phyloP scores from a whole-genome alignment of 2,113 vertebrate species.

The Ailuropoda melanoleuca region DNA sequence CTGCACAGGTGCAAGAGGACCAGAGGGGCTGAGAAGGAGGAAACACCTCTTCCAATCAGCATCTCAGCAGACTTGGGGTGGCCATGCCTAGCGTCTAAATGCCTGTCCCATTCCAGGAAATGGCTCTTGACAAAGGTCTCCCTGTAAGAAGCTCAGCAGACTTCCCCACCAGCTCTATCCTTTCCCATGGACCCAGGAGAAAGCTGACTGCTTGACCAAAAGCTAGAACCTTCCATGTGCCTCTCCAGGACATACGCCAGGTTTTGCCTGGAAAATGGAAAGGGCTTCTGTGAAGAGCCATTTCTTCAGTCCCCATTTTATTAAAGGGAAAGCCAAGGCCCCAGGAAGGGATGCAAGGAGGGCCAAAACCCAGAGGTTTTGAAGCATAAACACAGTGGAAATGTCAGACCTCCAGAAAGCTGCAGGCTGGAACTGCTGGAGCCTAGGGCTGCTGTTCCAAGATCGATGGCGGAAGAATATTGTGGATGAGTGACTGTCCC shows the following conservation, averaged over 20 bases:
- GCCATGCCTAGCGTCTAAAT: not conserved
- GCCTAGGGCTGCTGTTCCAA: not conserved
- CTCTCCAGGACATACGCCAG: not conserved
- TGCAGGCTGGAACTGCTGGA: not conserved
- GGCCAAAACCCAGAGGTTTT: not conserved
- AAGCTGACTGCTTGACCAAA: not conserved
- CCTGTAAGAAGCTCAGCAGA: not conserved
- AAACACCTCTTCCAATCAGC: not conserved
- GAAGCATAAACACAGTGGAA: not conserved
- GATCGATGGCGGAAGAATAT: not conserved
- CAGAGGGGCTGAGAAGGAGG: not conserved
- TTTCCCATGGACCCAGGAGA: not conserved
- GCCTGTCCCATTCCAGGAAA: not conserved
- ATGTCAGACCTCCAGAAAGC: not conserved
- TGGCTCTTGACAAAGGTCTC: not conserved
- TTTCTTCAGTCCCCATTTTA: not conserved
- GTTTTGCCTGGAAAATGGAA: not conserved
- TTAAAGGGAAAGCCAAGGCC: not conserved
- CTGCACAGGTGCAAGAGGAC: not conserved
- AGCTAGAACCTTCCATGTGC: not conserved
- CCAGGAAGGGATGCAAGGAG: not conserved
- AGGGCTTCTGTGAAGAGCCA: not conserved
- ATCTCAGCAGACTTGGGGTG: not conserved
- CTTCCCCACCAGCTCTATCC: not conserved
- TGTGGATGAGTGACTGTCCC: accelerated